A percentile compares a stretch with the other conserved stretches of the same genome.
These are phyloP conservation scores for Apis florea DNA, from an alignment of 1,140 invertebrate species.

Conservation along the genomic window DNA sequence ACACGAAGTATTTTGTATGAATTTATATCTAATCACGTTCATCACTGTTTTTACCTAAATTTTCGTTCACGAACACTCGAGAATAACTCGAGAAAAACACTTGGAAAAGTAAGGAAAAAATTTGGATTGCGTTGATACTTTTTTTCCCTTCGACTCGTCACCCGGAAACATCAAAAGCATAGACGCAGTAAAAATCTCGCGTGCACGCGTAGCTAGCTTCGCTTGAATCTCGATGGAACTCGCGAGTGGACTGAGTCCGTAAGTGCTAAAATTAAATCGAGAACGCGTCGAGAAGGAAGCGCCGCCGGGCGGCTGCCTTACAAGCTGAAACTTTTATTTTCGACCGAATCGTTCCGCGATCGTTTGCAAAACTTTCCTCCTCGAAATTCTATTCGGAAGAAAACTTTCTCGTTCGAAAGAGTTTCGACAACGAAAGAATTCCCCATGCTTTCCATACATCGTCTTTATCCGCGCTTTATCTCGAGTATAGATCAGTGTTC, in stretches of 20 bases:
- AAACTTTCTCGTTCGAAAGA: neutral
- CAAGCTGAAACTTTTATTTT: conserved; percentile 64
- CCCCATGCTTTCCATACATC: too few species aligned
- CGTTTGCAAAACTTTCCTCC: conserved; percentile 2
- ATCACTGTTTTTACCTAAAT: too few species aligned
- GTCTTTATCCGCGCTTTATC: neutral
- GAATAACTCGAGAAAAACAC: neutral
- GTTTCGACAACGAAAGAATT: neutral
- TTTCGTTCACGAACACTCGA: too few species aligned
- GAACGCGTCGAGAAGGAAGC: conserved; percentile 55
- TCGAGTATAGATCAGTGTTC: neutral
- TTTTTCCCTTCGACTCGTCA: too few species aligned
- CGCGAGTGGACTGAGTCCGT: conserved; percentile 54
- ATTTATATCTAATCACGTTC: neutral
- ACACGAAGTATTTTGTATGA: neutral
- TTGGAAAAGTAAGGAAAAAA: neutral
- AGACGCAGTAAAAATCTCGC: neutral
- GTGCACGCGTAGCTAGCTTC: conserved; percentile 14
- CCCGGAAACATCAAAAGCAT: neutral
- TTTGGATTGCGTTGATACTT: neutral
- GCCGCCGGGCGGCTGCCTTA: conserved; percentile 50
- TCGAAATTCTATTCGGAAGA: neutral
- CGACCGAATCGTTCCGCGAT: conserved; percentile 21
- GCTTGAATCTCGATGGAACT: conserved; percentile 42
- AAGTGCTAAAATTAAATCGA: conserved; percentile 73